These are phyloP conservation scores for Gymnocephalus cernua DNA, from an alignment of 2,113 vertebrate genomes.

Conservation along the genomic window DNA sequence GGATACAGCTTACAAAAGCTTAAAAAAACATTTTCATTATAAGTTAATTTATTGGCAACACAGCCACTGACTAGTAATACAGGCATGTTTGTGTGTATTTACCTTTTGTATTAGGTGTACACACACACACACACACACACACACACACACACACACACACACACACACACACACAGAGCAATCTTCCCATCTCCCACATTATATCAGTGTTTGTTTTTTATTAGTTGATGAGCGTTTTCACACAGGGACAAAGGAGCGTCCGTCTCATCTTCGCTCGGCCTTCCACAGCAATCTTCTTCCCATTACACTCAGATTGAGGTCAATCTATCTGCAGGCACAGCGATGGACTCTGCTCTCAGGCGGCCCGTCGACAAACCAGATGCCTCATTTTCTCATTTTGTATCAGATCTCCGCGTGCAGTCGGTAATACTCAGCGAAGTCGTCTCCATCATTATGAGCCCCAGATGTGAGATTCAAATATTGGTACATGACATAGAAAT, in stretches of 20 bases:
- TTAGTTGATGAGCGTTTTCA: neutral
- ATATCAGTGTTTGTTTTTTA: neutral
- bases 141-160: no score
- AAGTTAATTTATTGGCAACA: no score
- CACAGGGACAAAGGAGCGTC: neutral
- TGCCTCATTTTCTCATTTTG: slow-evolving; percentile 30
- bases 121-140: no score
- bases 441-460: neutral
- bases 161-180: no score
- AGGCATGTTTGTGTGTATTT: no score
- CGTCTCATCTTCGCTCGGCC: neutral
- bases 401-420: neutral
- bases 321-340: neutral
- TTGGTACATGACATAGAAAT: neutral
- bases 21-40: no score
- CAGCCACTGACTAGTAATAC: no score
- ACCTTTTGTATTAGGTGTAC: no score
- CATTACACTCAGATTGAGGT: slow-evolving; percentile 20
- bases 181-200: no score
- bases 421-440: neutral
- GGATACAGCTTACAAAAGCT: no score
- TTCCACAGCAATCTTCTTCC: slow-evolving; percentile 28
- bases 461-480: neutral
- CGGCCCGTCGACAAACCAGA: neutral
- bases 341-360: neutral